Evolutionary conservation across 2,113 vertebrate species (phyloP), one percentile per base, ranked within the genome.

Genomic region (Channa maculata): DNA sequence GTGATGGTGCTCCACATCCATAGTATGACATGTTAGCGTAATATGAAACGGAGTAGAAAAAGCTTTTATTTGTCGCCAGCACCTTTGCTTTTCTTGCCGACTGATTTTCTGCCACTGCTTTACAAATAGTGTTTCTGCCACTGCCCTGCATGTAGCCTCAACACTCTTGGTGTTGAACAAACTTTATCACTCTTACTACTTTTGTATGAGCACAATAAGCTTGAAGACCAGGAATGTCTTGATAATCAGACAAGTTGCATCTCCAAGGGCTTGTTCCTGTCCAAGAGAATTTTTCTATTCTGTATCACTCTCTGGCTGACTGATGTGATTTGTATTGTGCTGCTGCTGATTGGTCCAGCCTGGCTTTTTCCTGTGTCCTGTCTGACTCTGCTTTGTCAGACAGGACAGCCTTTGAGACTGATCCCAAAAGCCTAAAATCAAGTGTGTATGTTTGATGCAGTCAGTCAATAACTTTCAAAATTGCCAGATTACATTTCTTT

Each of bases 271-370:
- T 80, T 77, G 48, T 84, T 81, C 64, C 75, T 53, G 52, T 89
- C 68, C 86, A 81, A 75, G 66, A 79, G 43, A 86, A 52, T 91
- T 83, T 71, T 64, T 59, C 74, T 81, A 85, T 66, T 84, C 61
- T 81, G 73, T 12, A 85, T 72, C 63, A 68, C 63, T 69, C 73
- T 58, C 82, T 72, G 63, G 0, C 78, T 68, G 71, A 43, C 71
- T 79, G 71, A 65, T 73, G 75, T 86, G 83, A 81, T 82, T 86
- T 89, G 41, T 82, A 6, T 71, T 87, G 52, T 14, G 2, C 51
- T 71, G 75, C 76, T 59, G 78, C 71, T 83, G 80, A 87, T 87
- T 85, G 79, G 86, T 86, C 79, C 72, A 75, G 62, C 11, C 51
- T 61, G 81, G 62, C 68, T 80, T 70, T 54, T 80, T 85, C 66